These are phyloP conservation scores for Agriopis leucophaearia DNA, from an alignment of 2,888 invertebrate genomes.

Conservation along the genomic window DNA sequence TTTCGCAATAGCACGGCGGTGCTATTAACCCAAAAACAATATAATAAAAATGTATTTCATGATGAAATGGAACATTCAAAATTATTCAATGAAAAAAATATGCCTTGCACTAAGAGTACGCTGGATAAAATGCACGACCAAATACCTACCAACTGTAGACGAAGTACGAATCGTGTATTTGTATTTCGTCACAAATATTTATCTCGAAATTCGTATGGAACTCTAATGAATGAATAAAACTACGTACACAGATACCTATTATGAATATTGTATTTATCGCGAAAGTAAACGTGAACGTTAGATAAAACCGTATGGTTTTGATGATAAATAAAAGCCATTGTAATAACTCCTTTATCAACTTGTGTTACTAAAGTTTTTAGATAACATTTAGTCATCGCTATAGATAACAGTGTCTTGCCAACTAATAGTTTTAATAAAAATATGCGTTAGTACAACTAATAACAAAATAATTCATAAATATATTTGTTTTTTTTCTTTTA, in stretches of 20 bases:
- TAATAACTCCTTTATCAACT: not conserved
- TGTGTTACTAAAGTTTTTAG: not conserved
- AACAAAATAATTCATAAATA: not conserved
- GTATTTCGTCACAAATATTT: too few species aligned
- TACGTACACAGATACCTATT: too few species aligned
- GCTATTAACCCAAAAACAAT: too few species aligned
- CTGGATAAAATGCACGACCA: too few species aligned
- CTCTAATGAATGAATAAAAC: too few species aligned
- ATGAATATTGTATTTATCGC: not conserved
- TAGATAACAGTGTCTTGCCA: not conserved
- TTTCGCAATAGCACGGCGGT: not conserved
- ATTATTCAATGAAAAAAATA: too few species aligned
- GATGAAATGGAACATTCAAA: too few species aligned
- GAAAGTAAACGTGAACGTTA: not conserved
- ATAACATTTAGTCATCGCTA: not conserved
- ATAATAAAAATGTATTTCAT: too few species aligned
- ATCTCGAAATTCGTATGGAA: too few species aligned
- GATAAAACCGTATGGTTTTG: conserved; percentile 1
- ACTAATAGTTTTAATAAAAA: not conserved
- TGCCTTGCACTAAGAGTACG: too few species aligned
- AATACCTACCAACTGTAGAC: too few species aligned
- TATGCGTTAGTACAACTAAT: not conserved
- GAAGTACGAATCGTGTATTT: too few species aligned
- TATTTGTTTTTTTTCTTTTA: not conserved
- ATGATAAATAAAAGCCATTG: not conserved